Percentiles rank a stretch among this genome's conserved stretches.
These are phyloP conservation scores for Margarornis squamiger DNA, from an alignment of 2,797 vertebrate genomes.

Conservation along the genomic window DNA sequence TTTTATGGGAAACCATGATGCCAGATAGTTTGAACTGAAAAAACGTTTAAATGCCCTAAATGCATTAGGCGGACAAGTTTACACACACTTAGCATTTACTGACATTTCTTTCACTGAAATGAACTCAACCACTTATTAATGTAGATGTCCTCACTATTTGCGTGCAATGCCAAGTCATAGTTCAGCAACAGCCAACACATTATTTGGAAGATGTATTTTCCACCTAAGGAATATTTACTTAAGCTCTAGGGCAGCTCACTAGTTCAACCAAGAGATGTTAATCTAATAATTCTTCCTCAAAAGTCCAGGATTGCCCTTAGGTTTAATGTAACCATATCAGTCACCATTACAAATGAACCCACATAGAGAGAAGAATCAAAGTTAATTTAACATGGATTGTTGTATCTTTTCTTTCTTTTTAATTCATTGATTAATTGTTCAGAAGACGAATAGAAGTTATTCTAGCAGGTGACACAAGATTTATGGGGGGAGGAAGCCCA, in stretches of 20 bases:
- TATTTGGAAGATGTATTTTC: neutral
- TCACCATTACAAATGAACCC: neutral
- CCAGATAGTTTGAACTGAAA: neutral
- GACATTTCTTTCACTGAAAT: neutral
- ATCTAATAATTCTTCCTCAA: neutral
- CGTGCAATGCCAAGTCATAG: neutral
- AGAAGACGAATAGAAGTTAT: constrained; percentile 1
- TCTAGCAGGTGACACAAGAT: neutral
- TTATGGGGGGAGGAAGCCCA: neutral
- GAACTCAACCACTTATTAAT: neutral
- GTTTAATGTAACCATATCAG: neutral
- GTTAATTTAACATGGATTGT: neutral
- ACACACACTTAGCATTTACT: neutral
- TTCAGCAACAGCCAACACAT: neutral
- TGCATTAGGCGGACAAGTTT: neutral
- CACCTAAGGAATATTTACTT: neutral
- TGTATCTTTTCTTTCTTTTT: neutral
- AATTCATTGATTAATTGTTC: neutral
- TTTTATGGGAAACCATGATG: neutral
- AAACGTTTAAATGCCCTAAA: neutral
- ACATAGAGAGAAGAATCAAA: neutral
- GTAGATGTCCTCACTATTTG: neutral
- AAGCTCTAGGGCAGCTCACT: neutral
- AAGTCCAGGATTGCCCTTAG: neutral
- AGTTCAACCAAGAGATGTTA: neutral